Evolutionary conservation across 2,113 vertebrate genomes (phyloP).

Genomic region (Myrmecophaga tridactyla): DNA sequence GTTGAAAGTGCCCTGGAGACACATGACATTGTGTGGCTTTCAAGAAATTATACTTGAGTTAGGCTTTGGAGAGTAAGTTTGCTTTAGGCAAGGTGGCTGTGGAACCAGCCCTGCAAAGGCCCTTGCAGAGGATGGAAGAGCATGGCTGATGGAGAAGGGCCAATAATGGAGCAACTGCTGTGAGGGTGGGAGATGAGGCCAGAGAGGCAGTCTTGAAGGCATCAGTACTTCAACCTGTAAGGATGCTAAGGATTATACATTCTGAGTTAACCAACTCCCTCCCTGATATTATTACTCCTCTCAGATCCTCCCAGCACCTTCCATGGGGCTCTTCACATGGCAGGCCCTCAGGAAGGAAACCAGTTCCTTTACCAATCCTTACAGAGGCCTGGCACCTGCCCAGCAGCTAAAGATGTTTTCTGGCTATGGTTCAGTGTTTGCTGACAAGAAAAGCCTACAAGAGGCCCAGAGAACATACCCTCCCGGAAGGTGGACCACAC

Average conservation of each 20-base stretch:
- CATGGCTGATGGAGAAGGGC: too few species aligned
- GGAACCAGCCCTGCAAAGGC: too few species aligned
- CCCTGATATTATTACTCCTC: not conserved
- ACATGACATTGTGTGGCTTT: not conserved
- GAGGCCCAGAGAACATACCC: not conserved
- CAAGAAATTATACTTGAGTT: not conserved
- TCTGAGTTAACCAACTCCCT: not conserved
- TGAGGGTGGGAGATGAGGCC: too few species aligned
- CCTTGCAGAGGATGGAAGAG: too few species aligned
- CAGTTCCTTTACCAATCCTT: not conserved
- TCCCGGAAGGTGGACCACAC: not conserved
- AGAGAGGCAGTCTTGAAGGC: not conserved
- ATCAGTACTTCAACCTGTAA: not conserved
- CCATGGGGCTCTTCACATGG: not conserved
- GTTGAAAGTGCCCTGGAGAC: not conserved
- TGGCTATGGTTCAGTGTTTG: not conserved
- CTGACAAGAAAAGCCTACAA: conserved; percentile 16
- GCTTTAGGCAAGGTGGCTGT: not conserved
- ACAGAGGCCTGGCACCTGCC: not conserved
- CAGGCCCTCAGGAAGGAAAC: not conserved
- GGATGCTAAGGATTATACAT: not conserved
- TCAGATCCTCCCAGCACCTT: not conserved
- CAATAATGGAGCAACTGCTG: too few species aligned
- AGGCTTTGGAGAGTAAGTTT: not conserved
- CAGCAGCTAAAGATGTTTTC: not conserved